Evolutionary conservation across 1,140 invertebrate genomes (phyloP).

Genomic region (Limonius californicus): DNA sequence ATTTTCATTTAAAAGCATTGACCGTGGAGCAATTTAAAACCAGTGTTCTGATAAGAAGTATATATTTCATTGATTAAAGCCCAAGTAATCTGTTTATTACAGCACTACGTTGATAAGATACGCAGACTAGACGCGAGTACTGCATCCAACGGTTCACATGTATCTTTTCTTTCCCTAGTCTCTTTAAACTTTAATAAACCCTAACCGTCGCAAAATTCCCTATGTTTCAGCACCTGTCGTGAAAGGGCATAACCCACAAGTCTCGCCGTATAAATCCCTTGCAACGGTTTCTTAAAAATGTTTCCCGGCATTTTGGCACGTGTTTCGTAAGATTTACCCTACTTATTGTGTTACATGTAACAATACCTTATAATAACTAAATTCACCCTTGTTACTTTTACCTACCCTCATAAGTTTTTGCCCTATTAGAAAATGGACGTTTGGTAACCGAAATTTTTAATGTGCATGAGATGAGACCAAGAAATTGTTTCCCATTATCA

Average conservation of each 20-base stretch:
- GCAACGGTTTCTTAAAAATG: constrained; percentile 1
- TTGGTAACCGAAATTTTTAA: constrained; percentile 10
- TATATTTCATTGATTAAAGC: constrained; percentile 1
- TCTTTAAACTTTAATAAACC: neutral
- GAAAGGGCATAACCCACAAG: constrained; percentile 7
- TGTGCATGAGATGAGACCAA: neutral
- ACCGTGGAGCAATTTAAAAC: neutral
- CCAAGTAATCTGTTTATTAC: neutral
- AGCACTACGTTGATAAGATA: neutral
- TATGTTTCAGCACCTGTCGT: neutral
- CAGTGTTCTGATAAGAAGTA: neutral
- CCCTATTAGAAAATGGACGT: neutral
- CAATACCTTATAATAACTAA: constrained; percentile 10
- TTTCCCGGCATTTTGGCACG: constrained; percentile 4
- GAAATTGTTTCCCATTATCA: too few relatives aligned
- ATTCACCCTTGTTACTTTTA: constrained; percentile 5
- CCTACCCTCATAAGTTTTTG: constrained; percentile 6
- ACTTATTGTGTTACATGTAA: constrained; percentile 8
- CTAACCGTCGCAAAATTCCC: neutral
- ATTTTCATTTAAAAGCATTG: neutral
- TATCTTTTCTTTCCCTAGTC: neutral
- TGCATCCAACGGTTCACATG: neutral
- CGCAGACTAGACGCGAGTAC: neutral
- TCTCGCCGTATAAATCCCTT: constrained; percentile 3
- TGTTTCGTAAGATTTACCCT: constrained; percentile 10